These are phyloP conservation scores for Oreochromis niloticus DNA, from an alignment of 2,113 vertebrate genomes.

Conservation along the genomic window DNA sequence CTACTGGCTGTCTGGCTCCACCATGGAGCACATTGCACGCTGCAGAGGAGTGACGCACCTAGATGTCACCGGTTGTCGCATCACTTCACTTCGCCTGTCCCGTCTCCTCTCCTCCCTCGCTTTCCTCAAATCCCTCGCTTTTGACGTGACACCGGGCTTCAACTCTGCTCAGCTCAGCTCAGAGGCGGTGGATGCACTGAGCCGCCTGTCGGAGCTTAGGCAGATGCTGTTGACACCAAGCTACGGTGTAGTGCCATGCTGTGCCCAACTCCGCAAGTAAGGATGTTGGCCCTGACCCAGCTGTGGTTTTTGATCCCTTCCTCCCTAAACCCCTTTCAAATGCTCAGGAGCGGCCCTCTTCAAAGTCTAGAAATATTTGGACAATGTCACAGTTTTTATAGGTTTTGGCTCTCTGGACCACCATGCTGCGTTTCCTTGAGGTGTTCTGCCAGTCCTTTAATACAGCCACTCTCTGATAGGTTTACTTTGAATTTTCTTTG, in stretches of 20 bases:
- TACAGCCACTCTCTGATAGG: background rate
- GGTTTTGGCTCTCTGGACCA: background rate
- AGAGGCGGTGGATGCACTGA: conserved; percentile 85
- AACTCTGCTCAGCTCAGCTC: conserved; percentile 83
- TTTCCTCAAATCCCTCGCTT: conserved; percentile 81
- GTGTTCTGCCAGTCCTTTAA: background rate
- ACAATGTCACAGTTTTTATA: background rate
- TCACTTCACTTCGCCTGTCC: conserved; percentile 86
- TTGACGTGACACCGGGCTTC: conserved; percentile 84
- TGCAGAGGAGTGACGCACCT: conserved; percentile 84
- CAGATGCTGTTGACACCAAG: conserved; percentile 90
- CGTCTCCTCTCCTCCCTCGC: conserved; percentile 82
- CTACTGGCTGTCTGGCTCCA: conserved; percentile 86
- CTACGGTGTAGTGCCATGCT: conserved; percentile 91
- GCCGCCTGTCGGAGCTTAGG: conserved; percentile 83
- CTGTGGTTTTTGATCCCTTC: background rate
- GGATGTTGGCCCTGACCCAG: background rate
- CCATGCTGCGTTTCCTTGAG: background rate
- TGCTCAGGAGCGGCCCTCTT: background rate
- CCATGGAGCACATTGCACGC: conserved; percentile 77
- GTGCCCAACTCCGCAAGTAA: conserved; percentile 85
- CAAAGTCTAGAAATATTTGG: background rate
- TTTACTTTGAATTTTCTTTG: background rate
- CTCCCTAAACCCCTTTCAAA: background rate
- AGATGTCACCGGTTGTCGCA: conserved; percentile 85